Evolutionary conservation across 2,888 invertebrate genomes (phyloP).

Genomic region (Drosophila cracens): DNA sequence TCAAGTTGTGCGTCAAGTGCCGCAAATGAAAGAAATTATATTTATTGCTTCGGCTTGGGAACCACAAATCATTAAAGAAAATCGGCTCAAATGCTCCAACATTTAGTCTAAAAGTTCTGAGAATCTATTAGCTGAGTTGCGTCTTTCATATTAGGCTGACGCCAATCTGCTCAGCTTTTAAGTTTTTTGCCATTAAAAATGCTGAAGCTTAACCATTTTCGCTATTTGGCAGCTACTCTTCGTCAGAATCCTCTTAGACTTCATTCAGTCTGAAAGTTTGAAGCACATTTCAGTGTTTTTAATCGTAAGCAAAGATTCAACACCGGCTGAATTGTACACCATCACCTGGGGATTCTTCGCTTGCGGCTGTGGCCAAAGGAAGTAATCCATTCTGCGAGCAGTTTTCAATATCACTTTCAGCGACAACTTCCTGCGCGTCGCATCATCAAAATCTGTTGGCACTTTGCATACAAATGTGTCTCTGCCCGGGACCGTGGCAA

Average conservation of each 20-base stretch:
- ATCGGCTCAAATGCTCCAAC: conserved; percentile 15
- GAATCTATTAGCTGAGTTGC: background rate
- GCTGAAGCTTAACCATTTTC: conserved; percentile 6
- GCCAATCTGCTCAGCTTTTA: background rate
- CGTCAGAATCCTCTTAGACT: conserved; percentile 41
- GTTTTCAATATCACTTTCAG: conserved; percentile 81
- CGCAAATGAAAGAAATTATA: conserved; percentile 52
- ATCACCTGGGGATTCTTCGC: conserved; percentile 20
- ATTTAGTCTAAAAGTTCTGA: conserved; percentile 6
- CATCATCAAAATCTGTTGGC: conserved; percentile 76
- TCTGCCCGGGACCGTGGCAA: conserved; percentile 32
- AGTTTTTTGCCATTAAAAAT: conserved; percentile 9
- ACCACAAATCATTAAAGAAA: conserved; percentile 9
- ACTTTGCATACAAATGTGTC: conserved; percentile 80
- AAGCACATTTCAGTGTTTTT: conserved; percentile 31
- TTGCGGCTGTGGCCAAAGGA: conserved; percentile 53
- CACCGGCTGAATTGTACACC: conserved; percentile 36
- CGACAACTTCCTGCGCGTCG: conserved; percentile 74
- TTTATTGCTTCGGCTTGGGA: conserved; percentile 46
- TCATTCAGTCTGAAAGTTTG: conserved; percentile 8
- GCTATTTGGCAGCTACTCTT: background rate
- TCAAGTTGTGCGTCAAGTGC: conserved; percentile 46
- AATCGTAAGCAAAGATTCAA: conserved; percentile 41
- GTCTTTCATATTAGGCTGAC: background rate
- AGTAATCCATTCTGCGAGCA: conserved; percentile 80